These are phyloP conservation scores for Hylaea fasciaria DNA, from an alignment of 2,888 invertebrate species.

Conservation along the genomic window DNA sequence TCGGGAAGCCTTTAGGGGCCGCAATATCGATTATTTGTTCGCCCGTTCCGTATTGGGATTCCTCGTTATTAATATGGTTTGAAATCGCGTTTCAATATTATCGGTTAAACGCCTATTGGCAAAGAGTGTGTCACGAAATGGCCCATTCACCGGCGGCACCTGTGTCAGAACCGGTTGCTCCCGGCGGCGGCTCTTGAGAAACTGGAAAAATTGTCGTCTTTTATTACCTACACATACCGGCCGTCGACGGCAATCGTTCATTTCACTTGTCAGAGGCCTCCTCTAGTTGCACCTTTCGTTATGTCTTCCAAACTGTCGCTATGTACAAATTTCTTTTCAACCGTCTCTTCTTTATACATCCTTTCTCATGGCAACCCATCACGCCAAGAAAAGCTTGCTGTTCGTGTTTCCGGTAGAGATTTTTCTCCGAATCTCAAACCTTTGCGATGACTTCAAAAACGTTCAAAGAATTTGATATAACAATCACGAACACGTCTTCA, in stretches of 20 bases:
- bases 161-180: conserved; percentile 73
- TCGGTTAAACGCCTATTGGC: conserved; percentile 57
- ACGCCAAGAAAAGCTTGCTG: not conserved
- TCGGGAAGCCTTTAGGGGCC: conserved; percentile 7
- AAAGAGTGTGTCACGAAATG: conserved; percentile 57
- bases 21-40: conserved; percentile 10
- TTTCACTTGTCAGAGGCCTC: conserved; percentile 51
- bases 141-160: conserved; percentile 73
- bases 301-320: conserved; percentile 7
- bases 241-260: conserved; percentile 53
- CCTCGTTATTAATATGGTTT: conserved; percentile 25
- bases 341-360: not conserved
- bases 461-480: conserved; percentile 24
- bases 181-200: conserved; percentile 66
- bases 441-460: conserved; percentile 20
- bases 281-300: conserved; percentile 18
- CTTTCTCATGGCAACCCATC: not conserved
- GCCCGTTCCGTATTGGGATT: conserved; percentile 24
- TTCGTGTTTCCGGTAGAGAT: conserved; percentile 10
- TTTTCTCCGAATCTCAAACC: conserved; percentile 38
- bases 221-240: conserved; percentile 61
- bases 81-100: conserved; percentile 51
- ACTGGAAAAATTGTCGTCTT: conserved; percentile 69
- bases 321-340: not conserved
- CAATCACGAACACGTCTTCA: conserved; percentile 18